Conservation (phyloP, 2,888 invertebrate species). For the Ornithoptera priamus region DNA sequence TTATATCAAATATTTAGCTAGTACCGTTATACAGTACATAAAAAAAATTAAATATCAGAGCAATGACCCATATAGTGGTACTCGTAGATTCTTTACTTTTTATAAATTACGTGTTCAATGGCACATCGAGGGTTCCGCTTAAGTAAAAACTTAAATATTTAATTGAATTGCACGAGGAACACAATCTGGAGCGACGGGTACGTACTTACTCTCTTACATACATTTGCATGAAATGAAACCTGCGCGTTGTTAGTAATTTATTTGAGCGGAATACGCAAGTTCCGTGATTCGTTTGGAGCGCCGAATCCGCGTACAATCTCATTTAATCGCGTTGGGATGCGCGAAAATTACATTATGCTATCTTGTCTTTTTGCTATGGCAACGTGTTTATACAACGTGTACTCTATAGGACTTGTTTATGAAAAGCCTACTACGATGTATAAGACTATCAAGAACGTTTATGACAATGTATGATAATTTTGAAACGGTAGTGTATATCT, state of each 20-base stretch:
- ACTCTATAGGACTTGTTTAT: no score
- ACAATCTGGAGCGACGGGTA: conserved; percentile 16
- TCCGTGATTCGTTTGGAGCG: conserved; percentile 47
- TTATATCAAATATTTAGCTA: no score
- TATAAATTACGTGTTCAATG: background rate
- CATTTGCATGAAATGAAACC: conserved; percentile 28
- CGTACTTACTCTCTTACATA: background rate
- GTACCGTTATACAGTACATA: no score
- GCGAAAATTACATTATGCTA: conserved; percentile 29
- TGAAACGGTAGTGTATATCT: no score
- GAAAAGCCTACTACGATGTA: no score
- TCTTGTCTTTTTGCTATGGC: background rate
- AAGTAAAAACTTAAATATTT: conserved; percentile 14
- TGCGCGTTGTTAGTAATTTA: conserved; percentile 50
- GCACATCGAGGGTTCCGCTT: background rate
- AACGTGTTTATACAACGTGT: no score
- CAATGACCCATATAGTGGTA: no score
- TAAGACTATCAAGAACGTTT: no score
- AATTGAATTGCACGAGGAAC: conserved; percentile 30
- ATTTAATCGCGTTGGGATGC: conserved; percentile 43
- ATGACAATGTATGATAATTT: no score
- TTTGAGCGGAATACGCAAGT: conserved; percentile 49
- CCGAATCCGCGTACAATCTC: conserved; percentile 43
- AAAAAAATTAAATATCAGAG: no score
- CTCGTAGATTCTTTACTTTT: no score